Conservation (phyloP, 2,797 vertebrate species). For the Discoglossus pictus region DNA sequence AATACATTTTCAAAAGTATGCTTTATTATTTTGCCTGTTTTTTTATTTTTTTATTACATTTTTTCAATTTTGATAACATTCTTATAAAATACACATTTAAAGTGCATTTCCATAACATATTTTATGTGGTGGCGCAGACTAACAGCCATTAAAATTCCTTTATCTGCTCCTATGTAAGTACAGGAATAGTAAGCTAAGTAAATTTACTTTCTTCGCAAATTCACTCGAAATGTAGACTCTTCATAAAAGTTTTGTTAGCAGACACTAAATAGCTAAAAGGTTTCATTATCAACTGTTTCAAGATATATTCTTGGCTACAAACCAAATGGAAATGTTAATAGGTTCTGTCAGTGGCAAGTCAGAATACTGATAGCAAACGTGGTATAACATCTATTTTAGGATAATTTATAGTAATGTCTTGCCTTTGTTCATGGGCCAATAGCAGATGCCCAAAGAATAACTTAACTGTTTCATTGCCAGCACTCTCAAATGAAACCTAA, state of each 20-base stretch:
- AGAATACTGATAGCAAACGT: conserved; percentile 40
- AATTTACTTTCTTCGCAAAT: conserved; percentile 12
- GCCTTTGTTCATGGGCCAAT: conserved; percentile 40
- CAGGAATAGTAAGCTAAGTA: conserved; percentile 5
- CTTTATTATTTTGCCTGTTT: too few relatives aligned
- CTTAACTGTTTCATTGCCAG: conserved; percentile 29
- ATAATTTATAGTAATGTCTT: conserved; percentile 34
- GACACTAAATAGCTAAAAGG: conserved; percentile 48
- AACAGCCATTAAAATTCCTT: conserved; percentile 8
- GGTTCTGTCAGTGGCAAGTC: conserved; percentile 46
- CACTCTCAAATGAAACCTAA: background rate
- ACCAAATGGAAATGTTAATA: conserved; percentile 50
- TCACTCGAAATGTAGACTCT: conserved; percentile 34
- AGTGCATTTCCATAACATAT: conserved; percentile 9
- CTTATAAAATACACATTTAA: too few relatives aligned
- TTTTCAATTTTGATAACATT: too few relatives aligned
- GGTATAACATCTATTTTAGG: conserved; percentile 41
- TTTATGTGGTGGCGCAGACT: too few relatives aligned
- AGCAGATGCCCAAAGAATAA: conserved; percentile 11
- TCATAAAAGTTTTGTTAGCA: conserved; percentile 49
- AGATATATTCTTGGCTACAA: conserved; percentile 33
- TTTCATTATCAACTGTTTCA: conserved; percentile 50
- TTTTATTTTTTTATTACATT: too few relatives aligned
- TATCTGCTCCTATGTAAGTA: conserved; percentile 1
- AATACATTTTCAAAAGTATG: too few relatives aligned